Conservation (phyloP, 1,140 invertebrate genomes). For the Sinella curviseta region DNA sequence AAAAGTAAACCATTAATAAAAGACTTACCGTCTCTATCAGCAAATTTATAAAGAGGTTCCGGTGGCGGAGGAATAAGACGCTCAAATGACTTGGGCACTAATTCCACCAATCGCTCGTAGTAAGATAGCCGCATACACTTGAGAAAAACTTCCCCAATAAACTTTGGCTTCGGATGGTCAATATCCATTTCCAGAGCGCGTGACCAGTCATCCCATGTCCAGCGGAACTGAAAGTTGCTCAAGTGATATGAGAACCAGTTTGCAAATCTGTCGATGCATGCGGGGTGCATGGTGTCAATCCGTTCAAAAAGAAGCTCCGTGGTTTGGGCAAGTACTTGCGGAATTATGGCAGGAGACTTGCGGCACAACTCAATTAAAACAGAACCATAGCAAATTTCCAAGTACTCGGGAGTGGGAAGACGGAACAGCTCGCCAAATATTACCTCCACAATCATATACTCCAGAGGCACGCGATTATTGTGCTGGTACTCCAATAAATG, state of each 20-base stretch:
- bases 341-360: constrained; percentile 92
- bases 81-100: constrained; percentile 85
- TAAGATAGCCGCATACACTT: constrained; percentile 94
- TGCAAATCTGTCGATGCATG: constrained; percentile 94
- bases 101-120: constrained; percentile 86
- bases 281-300: constrained; percentile 94
- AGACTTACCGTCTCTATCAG: constrained; percentile 73
- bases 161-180: constrained; percentile 93
- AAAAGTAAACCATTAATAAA: constrained; percentile 13
- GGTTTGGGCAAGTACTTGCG: constrained; percentile 93
- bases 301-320: constrained; percentile 95
- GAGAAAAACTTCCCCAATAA: constrained; percentile 87
- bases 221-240: constrained; percentile 98
- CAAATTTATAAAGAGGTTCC: constrained; percentile 79
- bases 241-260: constrained; percentile 98
- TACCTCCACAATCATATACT: constrained; percentile 97
- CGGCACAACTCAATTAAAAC: constrained; percentile 97
- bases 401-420: constrained; percentile 80
- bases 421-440: constrained; percentile 93
- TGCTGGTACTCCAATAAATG: constrained; percentile 89
- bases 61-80: constrained; percentile 76
- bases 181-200: constrained; percentile 77
- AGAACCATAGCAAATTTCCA: constrained; percentile 94
- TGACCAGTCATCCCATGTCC: constrained; percentile 98
- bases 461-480: constrained; percentile 90